A percentile compares a stretch with the other conserved stretches of the same genome.
phyloP scores from a whole-genome alignment of 1,140 invertebrate genomes.

The Tetragonula clypearis region DNA sequence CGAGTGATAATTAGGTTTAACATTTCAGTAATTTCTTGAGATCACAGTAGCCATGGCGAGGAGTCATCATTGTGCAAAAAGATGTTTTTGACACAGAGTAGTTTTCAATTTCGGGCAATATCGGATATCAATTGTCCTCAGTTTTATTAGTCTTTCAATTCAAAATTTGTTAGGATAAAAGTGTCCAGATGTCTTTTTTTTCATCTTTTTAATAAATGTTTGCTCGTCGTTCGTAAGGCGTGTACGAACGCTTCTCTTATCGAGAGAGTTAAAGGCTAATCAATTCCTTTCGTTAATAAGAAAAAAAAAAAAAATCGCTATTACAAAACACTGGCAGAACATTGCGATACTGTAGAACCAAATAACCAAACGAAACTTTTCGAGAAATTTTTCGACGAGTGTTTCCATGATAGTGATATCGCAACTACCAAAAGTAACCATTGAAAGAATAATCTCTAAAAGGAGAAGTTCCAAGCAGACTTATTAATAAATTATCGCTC shows the following conservation, averaged over 20 bases:
- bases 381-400: neutral
- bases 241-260: neutral
- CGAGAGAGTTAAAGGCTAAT: neutral
- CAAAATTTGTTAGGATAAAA: too few species aligned
- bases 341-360: neutral
- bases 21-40: too few species aligned
- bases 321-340: neutral
- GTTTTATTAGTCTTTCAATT: too few species aligned
- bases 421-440: neutral
- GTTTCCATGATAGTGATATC: neutral
- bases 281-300: neutral
- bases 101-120: too few species aligned
- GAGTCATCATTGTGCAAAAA: too few species aligned
- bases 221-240: too few species aligned
- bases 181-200: neutral
- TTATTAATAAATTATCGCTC: neutral
- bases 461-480: neutral
- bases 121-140: too few species aligned
- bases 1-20: too few species aligned
- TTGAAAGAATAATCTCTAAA: neutral
- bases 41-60: too few species aligned
- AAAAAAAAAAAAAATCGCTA: neutral
- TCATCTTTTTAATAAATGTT: neutral
- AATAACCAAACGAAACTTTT: neutral
- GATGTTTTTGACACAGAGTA: too few species aligned